Evolutionary conservation across 2,888 invertebrate genomes (phyloP), one percentile per base, ranked within the genome.

Genomic region (Parochlus steinenii): DNA sequence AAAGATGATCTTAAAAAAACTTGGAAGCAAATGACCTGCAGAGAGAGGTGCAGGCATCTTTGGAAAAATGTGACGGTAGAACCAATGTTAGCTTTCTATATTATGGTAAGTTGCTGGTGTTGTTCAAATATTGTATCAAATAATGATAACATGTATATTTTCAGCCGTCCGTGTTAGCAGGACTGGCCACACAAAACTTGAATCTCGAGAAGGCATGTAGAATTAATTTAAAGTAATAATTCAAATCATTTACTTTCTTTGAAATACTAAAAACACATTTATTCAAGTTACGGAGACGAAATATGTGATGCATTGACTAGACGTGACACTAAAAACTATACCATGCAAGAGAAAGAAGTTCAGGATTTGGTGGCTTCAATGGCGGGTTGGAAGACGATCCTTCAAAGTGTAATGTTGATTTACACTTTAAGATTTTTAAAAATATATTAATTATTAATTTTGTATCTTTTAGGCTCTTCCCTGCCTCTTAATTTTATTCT

Each of bases 201-300:
- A 82, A 82, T 53, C 62, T 85, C 49, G 85, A 85, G 54, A 85
- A 86, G 56, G 85, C 85, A 1, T 86, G 86, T 51, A 61, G 83
- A 42, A 83, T 85, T 2, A 86, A 86, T 54, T 64, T 85, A 47
- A 65, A 61, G n/a, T n/a, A n/a, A n/a, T n/a, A n/a, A n/a, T n/a
- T n/a, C n/a, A n/a, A n/a, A n/a, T n/a, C n/a, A n/a, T n/a, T n/a
- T n/a, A n/a, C n/a, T n/a, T n/a, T n/a, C n/a, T n/a, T n/a, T n/a
- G n/a, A n/a, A n/a, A n/a, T n/a, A n/a, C n/a, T n/a, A n/a, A n/a
- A n/a, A n/a, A n/a, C n/a, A n/a, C n/a, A n/a, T n/a, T n/a, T n/a
- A n/a, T n/a, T n/a, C n/a, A n/a, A n/a, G n/a, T 6, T 82, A 76
- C 47, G 66, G 74, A 1, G 69, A 71, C 37, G 69, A 71, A 43